phyloP scores from a whole-genome alignment of 2,113 vertebrate genomes.

The Lamprotornis superbus region DNA sequence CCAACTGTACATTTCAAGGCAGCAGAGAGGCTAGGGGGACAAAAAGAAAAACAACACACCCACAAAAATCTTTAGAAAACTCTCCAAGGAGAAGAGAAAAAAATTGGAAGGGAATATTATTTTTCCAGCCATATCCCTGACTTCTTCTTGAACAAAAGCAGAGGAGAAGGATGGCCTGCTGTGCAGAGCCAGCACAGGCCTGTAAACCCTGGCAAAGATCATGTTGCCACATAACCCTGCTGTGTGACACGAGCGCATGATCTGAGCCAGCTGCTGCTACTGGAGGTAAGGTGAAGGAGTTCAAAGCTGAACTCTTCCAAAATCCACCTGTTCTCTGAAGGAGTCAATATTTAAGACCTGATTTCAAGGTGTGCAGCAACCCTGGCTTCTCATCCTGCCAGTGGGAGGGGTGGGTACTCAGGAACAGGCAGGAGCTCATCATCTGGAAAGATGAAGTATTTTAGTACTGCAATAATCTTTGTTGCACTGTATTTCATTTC shows the following conservation, averaged over 20 bases:
- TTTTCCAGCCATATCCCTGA: background rate
- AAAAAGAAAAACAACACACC: background rate
- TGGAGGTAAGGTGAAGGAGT: background rate
- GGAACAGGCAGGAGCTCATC: background rate
- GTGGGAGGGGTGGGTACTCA: rapidly evolving
- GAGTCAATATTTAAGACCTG: background rate
- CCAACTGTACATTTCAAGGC: background rate
- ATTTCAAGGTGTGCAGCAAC: background rate
- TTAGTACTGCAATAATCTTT: background rate
- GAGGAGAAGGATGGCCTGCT: background rate
- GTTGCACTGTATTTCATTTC: background rate
- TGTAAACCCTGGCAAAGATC: background rate
- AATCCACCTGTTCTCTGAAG: background rate
- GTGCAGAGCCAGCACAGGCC: background rate
- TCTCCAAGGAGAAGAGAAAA: background rate
- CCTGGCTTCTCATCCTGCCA: background rate
- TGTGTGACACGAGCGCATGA: rapidly evolving
- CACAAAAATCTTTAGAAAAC: background rate
- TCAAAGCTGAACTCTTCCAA: background rate
- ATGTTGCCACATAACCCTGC: background rate
- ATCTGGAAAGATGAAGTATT: background rate
- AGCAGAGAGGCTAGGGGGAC: background rate
- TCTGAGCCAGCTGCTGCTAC: background rate
- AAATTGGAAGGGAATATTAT: background rate
- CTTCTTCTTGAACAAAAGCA: background rate